A percentile compares a stretch with the other conserved stretches of the same genome.
Evolutionary conservation across 2,888 invertebrate genomes (phyloP).

Genomic region (Steinernema carpocapsae): DNA sequence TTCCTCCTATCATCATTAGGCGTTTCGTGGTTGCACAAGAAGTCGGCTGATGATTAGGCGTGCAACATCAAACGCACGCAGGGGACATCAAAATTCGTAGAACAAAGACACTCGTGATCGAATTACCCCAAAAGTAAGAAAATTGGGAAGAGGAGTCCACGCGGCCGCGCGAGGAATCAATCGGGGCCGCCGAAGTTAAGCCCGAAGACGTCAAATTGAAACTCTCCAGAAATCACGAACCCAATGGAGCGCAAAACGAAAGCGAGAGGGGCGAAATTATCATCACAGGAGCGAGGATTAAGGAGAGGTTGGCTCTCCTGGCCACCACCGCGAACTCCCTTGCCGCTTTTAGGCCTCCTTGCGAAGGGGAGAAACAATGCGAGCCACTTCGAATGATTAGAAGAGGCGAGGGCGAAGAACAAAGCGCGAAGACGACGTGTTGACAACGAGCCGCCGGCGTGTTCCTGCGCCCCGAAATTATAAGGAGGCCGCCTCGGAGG

Average conservation of each 20-base stretch:
- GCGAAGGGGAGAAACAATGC: neutral
- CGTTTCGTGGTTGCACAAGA: neutral
- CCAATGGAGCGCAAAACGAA: conserved; percentile 29
- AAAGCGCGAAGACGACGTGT: conserved; percentile 3
- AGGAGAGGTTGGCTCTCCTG: neutral
- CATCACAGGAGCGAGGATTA: neutral
- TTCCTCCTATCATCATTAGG: neutral
- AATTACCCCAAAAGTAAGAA: conserved; percentile 17
- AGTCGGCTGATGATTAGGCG: conserved; percentile 11
- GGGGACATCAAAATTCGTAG: conserved; percentile 14
- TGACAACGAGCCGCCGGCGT: conserved; percentile 23
- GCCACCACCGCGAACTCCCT: too few relatives aligned
- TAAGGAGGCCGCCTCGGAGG: neutral
- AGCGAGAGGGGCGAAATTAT: conserved; percentile 23
- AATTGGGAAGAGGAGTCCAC: neutral
- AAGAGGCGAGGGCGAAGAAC: neutral
- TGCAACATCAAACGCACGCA: neutral
- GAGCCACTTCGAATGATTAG: neutral
- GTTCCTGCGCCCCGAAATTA: conserved; percentile 12
- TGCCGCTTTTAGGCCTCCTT: too few relatives aligned
- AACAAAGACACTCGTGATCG: conserved; percentile 15
- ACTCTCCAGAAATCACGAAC: conserved; percentile 28
- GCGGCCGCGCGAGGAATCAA: conserved; percentile 11
- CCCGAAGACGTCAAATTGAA: conserved; percentile 19
- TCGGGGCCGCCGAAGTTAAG: conserved; percentile 28